These are phyloP conservation scores for Gadopsis marmoratus DNA, from an alignment of 2,797 vertebrate species.

Conservation along the genomic window DNA sequence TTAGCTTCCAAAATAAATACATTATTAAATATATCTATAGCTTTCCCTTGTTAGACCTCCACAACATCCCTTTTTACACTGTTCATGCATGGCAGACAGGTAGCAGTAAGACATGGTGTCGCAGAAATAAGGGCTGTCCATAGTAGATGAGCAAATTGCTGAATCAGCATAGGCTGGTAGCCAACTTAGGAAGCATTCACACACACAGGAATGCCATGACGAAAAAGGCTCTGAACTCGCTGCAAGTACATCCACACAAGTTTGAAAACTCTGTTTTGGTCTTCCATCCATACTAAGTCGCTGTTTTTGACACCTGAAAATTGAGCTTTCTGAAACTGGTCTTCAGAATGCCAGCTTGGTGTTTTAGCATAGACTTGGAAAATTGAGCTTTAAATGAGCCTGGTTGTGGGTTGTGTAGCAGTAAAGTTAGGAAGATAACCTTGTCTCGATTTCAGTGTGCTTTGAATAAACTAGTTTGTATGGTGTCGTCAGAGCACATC, in stretches of 20 bases:
- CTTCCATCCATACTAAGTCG: neutral
- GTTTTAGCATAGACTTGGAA: neutral
- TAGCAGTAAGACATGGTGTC: conserved; percentile 32
- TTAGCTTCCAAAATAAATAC: neutral
- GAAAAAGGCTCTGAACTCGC: neutral
- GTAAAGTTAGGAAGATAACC: neutral
- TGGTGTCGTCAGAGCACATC: neutral
- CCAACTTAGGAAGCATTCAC: neutral
- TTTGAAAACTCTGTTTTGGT: neutral
- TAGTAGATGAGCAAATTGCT: neutral
- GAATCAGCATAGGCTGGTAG: neutral
- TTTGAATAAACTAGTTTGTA: neutral
- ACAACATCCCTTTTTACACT: conserved; percentile 52
- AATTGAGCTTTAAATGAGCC: rapidly evolving
- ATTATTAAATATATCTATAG: no score
- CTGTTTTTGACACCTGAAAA: neutral
- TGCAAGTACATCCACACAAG: neutral
- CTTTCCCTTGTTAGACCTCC: conserved; percentile 19
- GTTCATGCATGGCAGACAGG: conserved; percentile 62
- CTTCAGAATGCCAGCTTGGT: neutral
- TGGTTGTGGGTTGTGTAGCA: neutral
- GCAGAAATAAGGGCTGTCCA: neutral
- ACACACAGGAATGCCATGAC: neutral
- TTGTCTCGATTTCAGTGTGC: no score
- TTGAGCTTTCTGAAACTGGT: neutral